Evolutionary conservation across 2,113 vertebrate species (phyloP), one percentile per base, ranked within the genome.

Genomic region (Fulica atra): DNA sequence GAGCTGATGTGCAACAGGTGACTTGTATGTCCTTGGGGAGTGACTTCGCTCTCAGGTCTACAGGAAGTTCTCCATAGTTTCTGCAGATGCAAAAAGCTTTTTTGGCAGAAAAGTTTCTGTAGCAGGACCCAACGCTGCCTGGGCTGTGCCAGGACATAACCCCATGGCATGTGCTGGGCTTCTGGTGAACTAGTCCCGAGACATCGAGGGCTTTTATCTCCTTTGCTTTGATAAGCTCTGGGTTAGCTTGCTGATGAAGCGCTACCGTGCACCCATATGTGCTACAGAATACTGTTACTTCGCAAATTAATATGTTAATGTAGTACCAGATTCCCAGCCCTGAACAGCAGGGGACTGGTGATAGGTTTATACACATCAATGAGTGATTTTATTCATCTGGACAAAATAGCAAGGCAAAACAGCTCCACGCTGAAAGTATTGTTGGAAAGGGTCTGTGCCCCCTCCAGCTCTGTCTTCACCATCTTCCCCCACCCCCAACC

Each of bases 281-380:
- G 48, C 46, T 80, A 69, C 61, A 31, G 81, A 88, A 90, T 88
- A 68, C 72, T 20, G 23, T 66, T 79, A 46, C 87, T 91, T 82
- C 81, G 81, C 59, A 86, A 96, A 97, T 96, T 76, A 94, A 46
- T 95, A 84, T 79, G 74, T 92, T 95, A 95, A 95, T 87, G 79
- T 60, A 76, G 44, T 40, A 69, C 21, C n/a, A 57, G 51, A 81
- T 88, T 88, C 65, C 56, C 78, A 93, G 61, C 87, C 73, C 82
- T 95, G 79, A 92, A 50, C 86, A 89, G 81, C 60, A 71, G 73
- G 88, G 94, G 78, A 78, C 86, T 40, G 71, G 48, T 2, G 25
- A 82, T 92, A 78, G 51, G 86, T 96, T 96, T 97, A 97, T 97
- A 96, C 97, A 98, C 96, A 97, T 96, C 94, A 96, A 56, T 92